Evolutionary conservation across 1,140 invertebrate species (phyloP).

Genomic region (Drosophila murphyi): DNA sequence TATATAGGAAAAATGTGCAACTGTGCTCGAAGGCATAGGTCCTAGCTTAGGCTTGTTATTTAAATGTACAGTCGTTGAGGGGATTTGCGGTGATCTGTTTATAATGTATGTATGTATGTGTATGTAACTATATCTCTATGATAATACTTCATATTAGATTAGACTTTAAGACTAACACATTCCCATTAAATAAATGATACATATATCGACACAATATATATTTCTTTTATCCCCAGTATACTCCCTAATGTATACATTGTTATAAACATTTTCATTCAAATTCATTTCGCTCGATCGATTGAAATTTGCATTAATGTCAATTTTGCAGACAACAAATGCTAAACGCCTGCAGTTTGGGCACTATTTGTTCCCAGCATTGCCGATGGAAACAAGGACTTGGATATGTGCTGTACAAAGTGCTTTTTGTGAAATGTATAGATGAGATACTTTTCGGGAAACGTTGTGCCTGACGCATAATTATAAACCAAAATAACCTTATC

Average conservation of each 20-base stretch:
- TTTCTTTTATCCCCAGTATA: neutral
- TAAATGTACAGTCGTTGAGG: conserved; percentile 29
- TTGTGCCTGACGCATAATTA: conserved; percentile 35
- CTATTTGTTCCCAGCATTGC: neutral
- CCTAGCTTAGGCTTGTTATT: conserved; percentile 5
- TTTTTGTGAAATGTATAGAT: conserved; percentile 56
- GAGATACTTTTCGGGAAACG: conserved; percentile 73
- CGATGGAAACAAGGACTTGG: conserved; percentile 34
- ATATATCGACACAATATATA: conserved; percentile 18
- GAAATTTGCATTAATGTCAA: neutral
- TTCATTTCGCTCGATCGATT: neutral
- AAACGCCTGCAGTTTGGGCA: too few species aligned
- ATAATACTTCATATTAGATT: conserved; percentile 18
- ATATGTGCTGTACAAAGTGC: conserved; percentile 56
- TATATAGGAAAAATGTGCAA: conserved; percentile 33
- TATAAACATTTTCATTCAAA: too few species aligned
- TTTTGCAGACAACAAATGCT: neutral
- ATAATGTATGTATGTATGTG: conserved; percentile 26
- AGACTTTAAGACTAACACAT: conserved; percentile 46
- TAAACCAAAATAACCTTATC: conserved; percentile 67
- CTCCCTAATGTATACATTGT: too few species aligned
- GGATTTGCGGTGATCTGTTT: conserved; percentile 16
- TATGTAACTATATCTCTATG: conserved; percentile 14
- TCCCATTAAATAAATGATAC: conserved; percentile 43
- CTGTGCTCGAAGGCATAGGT: conserved; percentile 15